Percentiles rank a stretch among this genome's conserved stretches.
phyloP scores from a whole-genome alignment of 1,140 invertebrate species.

The Luehdorfia chinensis region DNA sequence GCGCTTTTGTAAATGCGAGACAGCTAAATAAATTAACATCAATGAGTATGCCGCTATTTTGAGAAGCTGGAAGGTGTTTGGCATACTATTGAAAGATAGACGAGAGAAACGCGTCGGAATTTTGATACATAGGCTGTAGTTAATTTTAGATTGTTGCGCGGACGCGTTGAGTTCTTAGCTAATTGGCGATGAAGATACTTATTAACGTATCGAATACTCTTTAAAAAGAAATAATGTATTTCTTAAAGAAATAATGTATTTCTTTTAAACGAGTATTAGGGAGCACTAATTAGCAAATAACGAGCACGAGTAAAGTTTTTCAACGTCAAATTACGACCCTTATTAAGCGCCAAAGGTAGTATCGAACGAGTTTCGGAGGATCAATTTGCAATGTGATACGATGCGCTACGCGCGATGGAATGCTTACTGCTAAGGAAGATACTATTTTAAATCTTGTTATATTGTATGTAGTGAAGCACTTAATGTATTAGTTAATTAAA shows the following conservation, averaged over 20 bases:
- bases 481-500: no score
- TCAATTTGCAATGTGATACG: slow-evolving; percentile 10
- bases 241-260: no score
- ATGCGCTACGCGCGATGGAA: slow-evolving; percentile 4
- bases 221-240: slow-evolving; percentile 23
- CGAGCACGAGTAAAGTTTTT: slow-evolving; percentile 5
- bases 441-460: neutral
- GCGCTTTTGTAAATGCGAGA: slow-evolving; percentile 27
- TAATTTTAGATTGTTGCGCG: slow-evolving; percentile 76
- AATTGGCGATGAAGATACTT: slow-evolving; percentile 73
- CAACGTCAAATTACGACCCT: slow-evolving; percentile 4
- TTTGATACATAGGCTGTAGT: slow-evolving; percentile 76
- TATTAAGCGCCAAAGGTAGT: slow-evolving; percentile 6
- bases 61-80: slow-evolving; percentile 75
- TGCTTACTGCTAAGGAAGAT: neutral
- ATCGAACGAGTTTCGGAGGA: slow-evolving; percentile 5
- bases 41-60: slow-evolving; percentile 62
- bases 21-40: slow-evolving; percentile 53
- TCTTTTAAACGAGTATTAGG: no score
- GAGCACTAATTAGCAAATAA: slow-evolving; percentile 11
- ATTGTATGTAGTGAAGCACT: no score
- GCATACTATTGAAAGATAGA: slow-evolving; percentile 73
- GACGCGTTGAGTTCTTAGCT: slow-evolving; percentile 72
- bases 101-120: slow-evolving; percentile 72
- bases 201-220: slow-evolving; percentile 58